Evolutionary conservation across 2,113 vertebrate genomes (phyloP).

Genomic region (Xenopus borealis): DNA sequence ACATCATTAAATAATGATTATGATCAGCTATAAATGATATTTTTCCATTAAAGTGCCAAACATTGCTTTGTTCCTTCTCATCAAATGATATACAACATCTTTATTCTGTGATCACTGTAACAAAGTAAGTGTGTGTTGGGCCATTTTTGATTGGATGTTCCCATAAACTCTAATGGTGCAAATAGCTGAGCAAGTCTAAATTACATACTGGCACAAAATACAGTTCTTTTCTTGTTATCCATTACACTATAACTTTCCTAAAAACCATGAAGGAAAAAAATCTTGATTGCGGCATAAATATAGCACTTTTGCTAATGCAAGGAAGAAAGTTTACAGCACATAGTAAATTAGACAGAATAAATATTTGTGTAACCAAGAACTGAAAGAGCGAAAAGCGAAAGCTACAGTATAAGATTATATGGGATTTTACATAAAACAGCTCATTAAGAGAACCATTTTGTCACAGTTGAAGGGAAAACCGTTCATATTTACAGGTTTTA

Average conservation of each 20-base stretch:
- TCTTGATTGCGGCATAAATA: conserved; percentile 49
- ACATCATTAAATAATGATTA: no score
- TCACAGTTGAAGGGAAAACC: conserved; percentile 46
- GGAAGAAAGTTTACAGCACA: conserved; percentile 41
- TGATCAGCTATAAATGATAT: no score
- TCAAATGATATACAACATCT: no score
- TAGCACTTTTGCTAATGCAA: conserved; percentile 19
- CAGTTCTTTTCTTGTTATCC: conserved; percentile 26
- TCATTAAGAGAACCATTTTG: conserved; percentile 47
- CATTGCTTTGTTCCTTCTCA: no score
- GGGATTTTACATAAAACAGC: conserved; percentile 33
- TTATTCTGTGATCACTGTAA: no score
- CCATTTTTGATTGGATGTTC: neutral
- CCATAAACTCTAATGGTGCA: conserved; percentile 5
- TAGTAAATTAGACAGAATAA: conserved; percentile 39
- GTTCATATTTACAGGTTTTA: conserved; percentile 47
- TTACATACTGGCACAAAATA: conserved; percentile 17
- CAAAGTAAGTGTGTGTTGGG: neutral
- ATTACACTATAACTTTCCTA: conserved; percentile 34
- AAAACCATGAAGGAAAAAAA: conserved; percentile 39
- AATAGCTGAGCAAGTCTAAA: neutral
- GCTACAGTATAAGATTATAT: conserved; percentile 37
- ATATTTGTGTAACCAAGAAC: conserved; percentile 47
- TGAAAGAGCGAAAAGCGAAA: conserved; percentile 40
- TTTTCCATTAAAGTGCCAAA: no score